Evolutionary conservation across 2,797 vertebrate genomes (phyloP).

Genomic region (Ceyx erithaca): DNA sequence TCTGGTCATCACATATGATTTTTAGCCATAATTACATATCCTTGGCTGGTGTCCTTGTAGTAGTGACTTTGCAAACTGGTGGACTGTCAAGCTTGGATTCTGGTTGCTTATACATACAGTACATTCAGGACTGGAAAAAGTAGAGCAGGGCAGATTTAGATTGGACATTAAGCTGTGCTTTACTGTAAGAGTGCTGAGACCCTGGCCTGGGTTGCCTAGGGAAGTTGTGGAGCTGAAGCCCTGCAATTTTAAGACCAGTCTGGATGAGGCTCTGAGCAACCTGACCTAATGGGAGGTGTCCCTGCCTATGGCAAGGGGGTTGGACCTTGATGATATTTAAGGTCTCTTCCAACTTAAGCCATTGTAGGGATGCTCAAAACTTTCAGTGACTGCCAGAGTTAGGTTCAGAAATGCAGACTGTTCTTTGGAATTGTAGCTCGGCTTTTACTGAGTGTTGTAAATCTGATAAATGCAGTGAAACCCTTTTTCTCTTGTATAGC

Average conservation of each 20-base stretch:
- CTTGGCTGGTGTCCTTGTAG: background rate
- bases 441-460: background rate
- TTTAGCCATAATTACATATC: background rate
- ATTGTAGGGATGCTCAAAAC: background rate
- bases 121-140: background rate
- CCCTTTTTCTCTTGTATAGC: background rate
- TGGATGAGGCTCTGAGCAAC: too few relatives aligned
- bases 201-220: too few relatives aligned
- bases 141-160: too few relatives aligned
- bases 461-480: background rate
- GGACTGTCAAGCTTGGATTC: background rate
- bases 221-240: too few relatives aligned
- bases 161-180: too few relatives aligned
- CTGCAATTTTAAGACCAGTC: too few relatives aligned
- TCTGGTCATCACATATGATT: background rate
- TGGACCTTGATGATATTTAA: too few relatives aligned
- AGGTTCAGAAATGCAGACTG: background rate
- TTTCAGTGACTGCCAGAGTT: background rate
- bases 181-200: too few relatives aligned
- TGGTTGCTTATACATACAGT: background rate
- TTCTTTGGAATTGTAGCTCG: background rate
- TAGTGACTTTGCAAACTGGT: background rate
- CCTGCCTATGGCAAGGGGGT: too few relatives aligned
- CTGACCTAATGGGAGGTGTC: too few relatives aligned
- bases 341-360: too few relatives aligned